A percentile compares a stretch with the other conserved stretches of the same genome.
phyloP scores from a whole-genome alignment of 1,140 invertebrate species.

The Tetraneura akinire region DNA sequence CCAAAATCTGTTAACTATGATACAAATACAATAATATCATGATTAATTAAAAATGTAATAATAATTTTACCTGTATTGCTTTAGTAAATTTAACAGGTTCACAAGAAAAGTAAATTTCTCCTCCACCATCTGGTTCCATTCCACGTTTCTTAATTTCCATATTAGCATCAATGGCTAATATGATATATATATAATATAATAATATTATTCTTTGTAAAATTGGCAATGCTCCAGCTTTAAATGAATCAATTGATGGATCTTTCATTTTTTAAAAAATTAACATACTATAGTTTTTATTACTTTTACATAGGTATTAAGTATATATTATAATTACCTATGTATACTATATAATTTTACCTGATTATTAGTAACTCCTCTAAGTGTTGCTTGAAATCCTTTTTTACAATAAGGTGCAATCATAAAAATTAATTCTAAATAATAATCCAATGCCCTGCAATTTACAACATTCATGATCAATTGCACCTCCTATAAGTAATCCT shows the following conservation, averaged over 20 bases:
- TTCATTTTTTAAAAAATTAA: too few relatives aligned
- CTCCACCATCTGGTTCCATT: slow-evolving; percentile 82
- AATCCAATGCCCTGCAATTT: slow-evolving; percentile 79
- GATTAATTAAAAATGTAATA: not conserved
- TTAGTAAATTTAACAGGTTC: slow-evolving; percentile 72
- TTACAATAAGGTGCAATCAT: slow-evolving; percentile 95
- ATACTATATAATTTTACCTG: slow-evolving; percentile 60
- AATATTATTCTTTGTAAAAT: slow-evolving; percentile 82
- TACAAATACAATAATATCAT: slow-evolving; percentile 37
- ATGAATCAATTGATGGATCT: slow-evolving; percentile 81
- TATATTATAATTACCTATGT: too few relatives aligned
- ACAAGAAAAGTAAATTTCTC: slow-evolving; percentile 86
- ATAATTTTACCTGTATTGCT: slow-evolving; percentile 64
- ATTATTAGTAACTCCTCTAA: slow-evolving; percentile 90
- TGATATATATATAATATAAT: too few relatives aligned
- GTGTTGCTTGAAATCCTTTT: slow-evolving; percentile 75
- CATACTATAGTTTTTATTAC: too few relatives aligned
- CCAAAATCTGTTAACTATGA: slow-evolving; percentile 73
- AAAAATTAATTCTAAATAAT: slow-evolving; percentile 89
- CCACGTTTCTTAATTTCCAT: slow-evolving; percentile 86
- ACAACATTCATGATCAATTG: slow-evolving; percentile 84
- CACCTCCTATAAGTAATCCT: slow-evolving; percentile 85
- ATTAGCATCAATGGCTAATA: slow-evolving; percentile 86
- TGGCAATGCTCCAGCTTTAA: slow-evolving; percentile 78
- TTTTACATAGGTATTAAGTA: too few relatives aligned